Evolutionary conservation across 64 coral and sea anemone species (phyloP).

Genomic region (Astreopora myriophthalma): DNA sequence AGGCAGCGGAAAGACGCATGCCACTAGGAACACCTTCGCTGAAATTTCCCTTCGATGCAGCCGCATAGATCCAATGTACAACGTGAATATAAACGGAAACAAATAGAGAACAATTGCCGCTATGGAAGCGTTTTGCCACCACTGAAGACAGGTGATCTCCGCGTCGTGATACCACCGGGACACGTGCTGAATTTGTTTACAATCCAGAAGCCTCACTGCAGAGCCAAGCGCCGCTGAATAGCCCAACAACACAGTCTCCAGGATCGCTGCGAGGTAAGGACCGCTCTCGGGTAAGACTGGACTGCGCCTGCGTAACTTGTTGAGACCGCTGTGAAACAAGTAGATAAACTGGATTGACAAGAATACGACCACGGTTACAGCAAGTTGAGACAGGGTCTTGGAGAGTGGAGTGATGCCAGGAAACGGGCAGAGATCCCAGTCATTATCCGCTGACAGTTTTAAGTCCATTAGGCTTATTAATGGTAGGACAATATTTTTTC

Average conservation of each 20-base stretch:
- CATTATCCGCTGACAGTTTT: background rate
- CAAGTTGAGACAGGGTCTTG: background rate
- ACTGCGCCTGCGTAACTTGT: background rate
- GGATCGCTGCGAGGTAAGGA: conserved; percentile 51
- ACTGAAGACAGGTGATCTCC: conserved; percentile 23
- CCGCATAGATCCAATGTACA: background rate
- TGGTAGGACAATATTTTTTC: background rate
- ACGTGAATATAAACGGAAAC: conserved; percentile 16
- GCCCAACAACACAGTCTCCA: conserved; percentile 56
- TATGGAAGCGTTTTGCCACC: conserved; percentile 30
- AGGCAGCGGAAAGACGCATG: conserved; percentile 12
- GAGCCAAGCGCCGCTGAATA: conserved; percentile 8
- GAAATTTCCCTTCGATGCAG: conserved; percentile 18
- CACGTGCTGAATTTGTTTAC: conserved; percentile 3
- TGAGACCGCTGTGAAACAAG: background rate
- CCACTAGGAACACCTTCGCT: conserved; percentile 5
- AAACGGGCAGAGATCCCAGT: conserved; percentile 22
- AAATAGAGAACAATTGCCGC: background rate
- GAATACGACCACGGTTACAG: background rate
- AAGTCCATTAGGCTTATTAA: conserved; percentile 16
- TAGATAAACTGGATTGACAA: conserved; percentile 11
- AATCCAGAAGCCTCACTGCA: conserved; percentile 22
- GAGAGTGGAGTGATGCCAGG: background rate
- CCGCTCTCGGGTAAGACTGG: background rate
- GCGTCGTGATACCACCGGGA: conserved; percentile 22